Conservation (phyloP, 2,797 vertebrate species). For the Hippoglossus hippoglossus region DNA sequence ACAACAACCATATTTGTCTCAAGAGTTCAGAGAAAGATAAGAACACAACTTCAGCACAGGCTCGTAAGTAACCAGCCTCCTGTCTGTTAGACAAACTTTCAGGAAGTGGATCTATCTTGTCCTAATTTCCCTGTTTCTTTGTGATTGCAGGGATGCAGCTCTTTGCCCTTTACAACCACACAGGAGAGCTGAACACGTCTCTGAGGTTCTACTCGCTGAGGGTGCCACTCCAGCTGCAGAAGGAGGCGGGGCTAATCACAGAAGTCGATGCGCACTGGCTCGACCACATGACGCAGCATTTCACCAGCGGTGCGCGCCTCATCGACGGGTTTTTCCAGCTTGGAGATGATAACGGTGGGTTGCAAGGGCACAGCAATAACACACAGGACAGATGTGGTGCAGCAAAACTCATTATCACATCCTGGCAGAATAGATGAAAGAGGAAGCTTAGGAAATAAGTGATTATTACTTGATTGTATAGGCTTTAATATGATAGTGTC, state of each 20-base stretch:
- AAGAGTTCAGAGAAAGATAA: conserved; percentile 66
- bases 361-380: not conserved
- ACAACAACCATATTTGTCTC: conserved; percentile 74
- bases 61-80: conserved; percentile 67
- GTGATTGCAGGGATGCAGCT: conserved; percentile 85
- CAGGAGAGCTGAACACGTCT: conserved; percentile 81
- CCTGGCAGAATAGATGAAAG: too few relatives aligned
- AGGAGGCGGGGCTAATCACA: conserved; percentile 87
- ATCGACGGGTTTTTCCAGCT: conserved; percentile 92
- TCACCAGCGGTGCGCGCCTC: conserved; percentile 91
- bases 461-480: too few relatives aligned
- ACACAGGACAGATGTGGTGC: too few relatives aligned
- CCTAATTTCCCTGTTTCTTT: not conserved
- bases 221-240: conserved; percentile 90
- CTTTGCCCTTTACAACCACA: conserved; percentile 93
- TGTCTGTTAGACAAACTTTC: not conserved
- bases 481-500: too few relatives aligned
- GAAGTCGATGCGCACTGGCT: conserved; percentile 93
- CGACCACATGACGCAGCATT: conserved; percentile 98
- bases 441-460: too few relatives aligned
- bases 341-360: conserved; percentile 84
- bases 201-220: conserved; percentile 91
- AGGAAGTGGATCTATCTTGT: not conserved
- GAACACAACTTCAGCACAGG: conserved; percentile 39
- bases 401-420: too few relatives aligned